Base-by-base conservation (phyloP, 2,113 vertebrate genomes). In the Myrmophylax atrothorax region DNA sequence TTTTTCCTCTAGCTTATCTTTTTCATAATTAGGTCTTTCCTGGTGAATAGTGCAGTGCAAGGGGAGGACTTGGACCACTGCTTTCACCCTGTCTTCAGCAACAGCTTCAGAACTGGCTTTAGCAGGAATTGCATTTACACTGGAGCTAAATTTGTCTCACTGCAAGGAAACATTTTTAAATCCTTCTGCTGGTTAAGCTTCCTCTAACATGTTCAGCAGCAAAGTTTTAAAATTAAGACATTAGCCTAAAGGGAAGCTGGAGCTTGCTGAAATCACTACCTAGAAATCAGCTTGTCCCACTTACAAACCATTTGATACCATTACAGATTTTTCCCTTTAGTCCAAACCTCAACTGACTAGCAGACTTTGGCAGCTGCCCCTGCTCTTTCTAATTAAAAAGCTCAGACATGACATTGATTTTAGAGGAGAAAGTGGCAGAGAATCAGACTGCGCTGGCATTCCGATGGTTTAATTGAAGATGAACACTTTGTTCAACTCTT, bases 401-500 rank as follows among this genome's bases (percentile, higher is more conserved):
- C 53, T 40, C 67, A 68, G 53, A 77, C 22, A 28, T 3, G 31
- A 66, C 62, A 60, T 19, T 37, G 44, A 66, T 82, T 95, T 94
- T 86, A 56, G 40, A 95, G 70, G 79, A 93, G 52, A 94, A 95
- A 97, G 94, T 89, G 90, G 69, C 95, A 93, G 84, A 64, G 84
- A 93, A 70, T 89, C 84, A 83, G 86, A 35, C 53, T 86, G 86
- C 88, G 17, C 69, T 87, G 89, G 93, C 88, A 90, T 94, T 89
- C 92, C 80, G 81, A 86, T 1, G 20, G 94, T 93, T 97, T 97
- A 97, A 95, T 66, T 94, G 94, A 97, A 97, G 97, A 94, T 42
- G 91, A 92, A 91, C 96, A 96, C 85, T 97, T 97, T 93, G 95
- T 97, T 97, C 97, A 96, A 77, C 94, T 97, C 96, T 92, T 96